Base-by-base conservation (phyloP, 1,140 invertebrate species). In the Steinernema feltiae region DNA sequence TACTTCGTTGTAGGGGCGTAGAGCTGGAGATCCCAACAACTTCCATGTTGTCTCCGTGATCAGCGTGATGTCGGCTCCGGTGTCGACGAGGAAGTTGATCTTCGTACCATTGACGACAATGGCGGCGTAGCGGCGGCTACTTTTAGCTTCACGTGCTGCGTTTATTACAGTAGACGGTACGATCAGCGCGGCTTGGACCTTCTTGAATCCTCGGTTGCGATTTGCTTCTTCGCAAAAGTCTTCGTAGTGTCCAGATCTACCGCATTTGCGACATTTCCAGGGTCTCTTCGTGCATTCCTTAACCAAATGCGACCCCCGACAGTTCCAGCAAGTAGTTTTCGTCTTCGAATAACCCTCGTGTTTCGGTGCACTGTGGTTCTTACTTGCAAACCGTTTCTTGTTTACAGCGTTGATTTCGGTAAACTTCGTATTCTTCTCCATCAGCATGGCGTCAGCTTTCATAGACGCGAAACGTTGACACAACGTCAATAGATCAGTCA, bases 81-180 rank as follows among this genome's bases (percentile, higher is more conserved):
- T 48, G 41, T 74, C 73, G 46, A 74, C 30, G 29, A 31, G 73
- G 31, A 32, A 12, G n/a, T 32, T 69, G 21, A 74, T 1, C 17
- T 12, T n/a, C 0, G n/a, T 12, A 1, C 27, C n/a, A 1, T 74
- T 21, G 30, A 48, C 18, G 3, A 24, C 1, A n/a, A 72, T 0
- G 1, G n/a, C 30, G n/a, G n/a, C 12, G 69, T 70, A 70, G 0
- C n/a, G 69, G 1, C 69, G 69, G n/a, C 1, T 70, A 46, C n/a
- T 46, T n/a, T 46, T 46, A 7, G n/a, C 41, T 46, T 46, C 41
- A 7, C 7, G n/a, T 46, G 7, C 41, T 46, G 41, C 41, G 7
- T 7, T 46, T 46, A 12, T 46, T n/a, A 46, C 41, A 7, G 41
- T 46, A n/a, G n/a, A n/a, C n/a, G n/a, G n/a, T n/a, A n/a, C n/a